Evolutionary conservation across 1,140 invertebrate genomes (phyloP).

Genomic region (Dendrolimus kikuchii): DNA sequence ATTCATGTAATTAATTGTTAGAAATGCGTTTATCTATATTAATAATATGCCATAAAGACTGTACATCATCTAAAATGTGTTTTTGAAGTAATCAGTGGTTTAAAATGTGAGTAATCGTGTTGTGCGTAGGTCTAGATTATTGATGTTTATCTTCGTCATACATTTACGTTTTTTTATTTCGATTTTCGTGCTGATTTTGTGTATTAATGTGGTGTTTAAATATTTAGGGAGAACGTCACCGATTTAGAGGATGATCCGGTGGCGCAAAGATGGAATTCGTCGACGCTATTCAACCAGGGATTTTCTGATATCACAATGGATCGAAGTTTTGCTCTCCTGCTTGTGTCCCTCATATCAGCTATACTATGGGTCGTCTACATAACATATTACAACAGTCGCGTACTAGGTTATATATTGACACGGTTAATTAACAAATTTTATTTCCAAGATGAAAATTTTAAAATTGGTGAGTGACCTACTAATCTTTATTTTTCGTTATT

Average conservation of each 20-base stretch:
- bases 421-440: conserved; percentile 91
- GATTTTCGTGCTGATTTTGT: conserved; percentile 17
- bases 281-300: conserved; percentile 58
- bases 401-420: conserved; percentile 92
- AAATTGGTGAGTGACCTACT: conserved; percentile 82
- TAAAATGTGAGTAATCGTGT: too few species aligned
- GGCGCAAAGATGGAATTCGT: conserved; percentile 72
- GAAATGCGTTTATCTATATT: too few species aligned
- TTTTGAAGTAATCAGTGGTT: too few species aligned
- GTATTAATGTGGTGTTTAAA: conserved; percentile 7
- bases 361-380: conserved; percentile 95
- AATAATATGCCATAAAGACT: too few species aligned
- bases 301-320: conserved; percentile 85
- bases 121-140: neutral
- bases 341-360: conserved; percentile 85
- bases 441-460: conserved; percentile 88
- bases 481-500: conserved; percentile 6
- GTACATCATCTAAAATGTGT: too few species aligned
- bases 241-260: conserved; percentile 55
- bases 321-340: conserved; percentile 82
- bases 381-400: conserved; percentile 95
- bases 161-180: conserved; percentile 29
- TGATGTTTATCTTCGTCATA: conserved; percentile 19
- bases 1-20: too few species aligned
- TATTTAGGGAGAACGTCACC: conserved; percentile 56